Evolutionary conservation across 2,113 vertebrate species (phyloP).

Genomic region (Solea solea): DNA sequence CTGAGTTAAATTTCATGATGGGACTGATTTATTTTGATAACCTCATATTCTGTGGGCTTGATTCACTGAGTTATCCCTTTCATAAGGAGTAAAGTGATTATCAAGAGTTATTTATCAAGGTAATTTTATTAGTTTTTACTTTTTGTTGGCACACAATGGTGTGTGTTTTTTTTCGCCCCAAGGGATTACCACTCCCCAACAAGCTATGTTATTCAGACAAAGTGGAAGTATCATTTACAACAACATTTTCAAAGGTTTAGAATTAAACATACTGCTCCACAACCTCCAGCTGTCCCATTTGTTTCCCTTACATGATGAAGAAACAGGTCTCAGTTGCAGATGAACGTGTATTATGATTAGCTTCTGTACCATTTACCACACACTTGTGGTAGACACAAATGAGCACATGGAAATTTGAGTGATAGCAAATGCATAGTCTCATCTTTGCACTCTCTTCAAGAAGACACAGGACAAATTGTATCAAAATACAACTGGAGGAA

Average conservation of each 20-base stretch:
- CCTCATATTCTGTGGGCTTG: background rate
- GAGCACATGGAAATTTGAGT: too few relatives aligned
- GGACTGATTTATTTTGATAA: constrained; percentile 23
- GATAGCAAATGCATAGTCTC: too few relatives aligned
- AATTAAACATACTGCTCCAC: constrained; percentile 20
- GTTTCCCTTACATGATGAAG: constrained; percentile 6
- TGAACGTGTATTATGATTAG: too few relatives aligned
- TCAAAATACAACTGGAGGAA: too few relatives aligned
- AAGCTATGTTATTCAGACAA: constrained; percentile 9
- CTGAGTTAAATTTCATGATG: constrained; percentile 11
- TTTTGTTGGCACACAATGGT: background rate
- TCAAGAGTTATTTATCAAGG: constrained; percentile 2
- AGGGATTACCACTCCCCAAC: constrained; percentile 14
- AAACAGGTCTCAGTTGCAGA: background rate
- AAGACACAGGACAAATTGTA: too few relatives aligned
- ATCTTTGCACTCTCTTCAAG: too few relatives aligned
- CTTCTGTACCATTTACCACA: too few relatives aligned
- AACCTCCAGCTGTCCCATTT: constrained; percentile 29
- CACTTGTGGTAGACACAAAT: too few relatives aligned
- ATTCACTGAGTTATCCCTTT: background rate
- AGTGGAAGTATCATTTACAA: constrained; percentile 15
- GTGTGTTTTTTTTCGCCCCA: background rate
- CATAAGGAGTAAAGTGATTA: constrained; percentile 10
- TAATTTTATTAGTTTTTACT: constrained; percentile 5
- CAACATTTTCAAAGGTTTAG: background rate